These are phyloP conservation scores for Acronicta aceris DNA, from an alignment of 2,888 invertebrate species.

Conservation along the genomic window DNA sequence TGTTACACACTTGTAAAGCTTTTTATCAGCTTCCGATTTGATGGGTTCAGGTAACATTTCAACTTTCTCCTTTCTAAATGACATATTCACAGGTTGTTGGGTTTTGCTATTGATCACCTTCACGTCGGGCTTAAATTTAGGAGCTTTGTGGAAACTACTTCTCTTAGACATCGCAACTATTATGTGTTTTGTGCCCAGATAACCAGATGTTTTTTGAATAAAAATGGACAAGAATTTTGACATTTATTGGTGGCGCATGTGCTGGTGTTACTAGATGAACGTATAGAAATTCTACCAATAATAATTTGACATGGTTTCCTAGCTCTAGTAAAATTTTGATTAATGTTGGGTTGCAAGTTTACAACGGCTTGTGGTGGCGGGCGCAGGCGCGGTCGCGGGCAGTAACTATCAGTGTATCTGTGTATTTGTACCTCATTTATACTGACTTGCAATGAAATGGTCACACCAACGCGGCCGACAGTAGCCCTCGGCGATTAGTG, in stretches of 20 bases:
- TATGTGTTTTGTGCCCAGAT: slow-evolving; percentile 67
- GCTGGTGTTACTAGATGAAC: slow-evolving; percentile 56
- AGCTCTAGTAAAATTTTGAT: slow-evolving; percentile 14
- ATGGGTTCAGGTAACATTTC: slow-evolving; percentile 89
- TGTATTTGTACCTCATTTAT: too few relatives aligned
- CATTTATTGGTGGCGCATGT: slow-evolving; percentile 75
- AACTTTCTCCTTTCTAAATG: slow-evolving; percentile 78
- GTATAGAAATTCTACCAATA: slow-evolving; percentile 21
- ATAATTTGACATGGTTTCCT: background rate
- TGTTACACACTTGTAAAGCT: slow-evolving; percentile 92
- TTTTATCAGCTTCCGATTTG: slow-evolving; percentile 94
- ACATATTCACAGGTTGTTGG: slow-evolving; percentile 64
- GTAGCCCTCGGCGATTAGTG: too few relatives aligned
- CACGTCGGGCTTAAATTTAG: slow-evolving; percentile 82
- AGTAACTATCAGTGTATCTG: too few relatives aligned
- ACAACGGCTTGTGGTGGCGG: too few relatives aligned
- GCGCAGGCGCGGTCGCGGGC: too few relatives aligned
- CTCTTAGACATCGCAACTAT: slow-evolving; percentile 78
- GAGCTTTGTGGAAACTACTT: slow-evolving; percentile 76
- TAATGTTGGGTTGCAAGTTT: too few relatives aligned
- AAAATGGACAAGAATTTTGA: slow-evolving; percentile 84
- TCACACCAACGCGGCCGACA: too few relatives aligned
- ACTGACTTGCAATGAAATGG: too few relatives aligned
- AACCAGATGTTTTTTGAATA: slow-evolving; percentile 82
- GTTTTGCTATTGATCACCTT: slow-evolving; percentile 68